Percentiles rank a stretch among this genome's conserved stretches.
Evolutionary conservation across 2,113 vertebrate genomes (phyloP).

Genomic region (human (Homo sapiens)): DNA sequence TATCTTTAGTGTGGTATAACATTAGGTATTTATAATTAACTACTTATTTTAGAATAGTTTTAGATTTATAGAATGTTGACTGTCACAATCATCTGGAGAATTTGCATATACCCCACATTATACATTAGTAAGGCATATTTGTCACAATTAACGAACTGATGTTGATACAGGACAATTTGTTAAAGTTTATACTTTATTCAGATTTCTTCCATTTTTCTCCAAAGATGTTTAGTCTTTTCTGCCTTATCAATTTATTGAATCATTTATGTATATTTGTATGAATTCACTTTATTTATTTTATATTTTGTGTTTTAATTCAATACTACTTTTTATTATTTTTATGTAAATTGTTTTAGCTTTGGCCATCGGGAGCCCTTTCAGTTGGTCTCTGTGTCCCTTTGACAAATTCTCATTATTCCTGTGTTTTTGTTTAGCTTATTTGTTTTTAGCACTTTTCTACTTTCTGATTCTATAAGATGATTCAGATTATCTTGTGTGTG

Average conservation of each 20-base stretch:
- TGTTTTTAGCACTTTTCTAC: not conserved
- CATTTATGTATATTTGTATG: not conserved
- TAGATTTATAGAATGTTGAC: not conserved
- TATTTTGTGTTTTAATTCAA: not conserved
- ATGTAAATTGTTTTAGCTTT: not conserved
- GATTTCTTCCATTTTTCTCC: not conserved
- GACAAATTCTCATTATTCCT: not conserved
- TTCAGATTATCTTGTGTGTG: not conserved
- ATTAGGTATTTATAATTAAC: not conserved
- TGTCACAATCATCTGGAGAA: not conserved
- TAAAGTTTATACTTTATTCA: not conserved
- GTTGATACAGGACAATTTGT: not conserved
- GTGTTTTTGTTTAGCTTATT: not conserved
- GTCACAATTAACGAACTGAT: not conserved
- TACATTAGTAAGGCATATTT: not conserved
- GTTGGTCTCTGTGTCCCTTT: not conserved
- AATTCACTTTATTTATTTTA: not conserved
- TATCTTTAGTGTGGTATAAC: not conserved
- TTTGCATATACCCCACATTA: not conserved
- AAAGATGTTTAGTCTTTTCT: not conserved
- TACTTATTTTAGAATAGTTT: not conserved
- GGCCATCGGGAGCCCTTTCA: not conserved
- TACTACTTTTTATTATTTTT: not conserved
- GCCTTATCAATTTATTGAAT: not conserved
- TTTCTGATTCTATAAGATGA: not conserved